phyloP scores from a whole-genome alignment of 2,888 invertebrate species.

The Agonopterix arenella region DNA sequence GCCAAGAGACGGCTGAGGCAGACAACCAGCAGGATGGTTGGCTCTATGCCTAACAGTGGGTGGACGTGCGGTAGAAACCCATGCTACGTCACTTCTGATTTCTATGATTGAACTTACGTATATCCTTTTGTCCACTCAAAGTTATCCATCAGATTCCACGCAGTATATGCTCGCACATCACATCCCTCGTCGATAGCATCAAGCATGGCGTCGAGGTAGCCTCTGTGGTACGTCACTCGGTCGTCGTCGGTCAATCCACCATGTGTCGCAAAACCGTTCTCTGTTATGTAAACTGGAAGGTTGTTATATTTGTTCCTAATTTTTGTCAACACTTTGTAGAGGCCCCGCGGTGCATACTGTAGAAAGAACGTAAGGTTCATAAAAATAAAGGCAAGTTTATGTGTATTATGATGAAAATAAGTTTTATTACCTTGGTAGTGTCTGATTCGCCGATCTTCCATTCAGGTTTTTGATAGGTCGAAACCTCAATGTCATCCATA shows the following conservation, averaged over 20 bases:
- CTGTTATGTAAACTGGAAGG: conserved; percentile 70
- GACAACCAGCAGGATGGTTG: too few species aligned
- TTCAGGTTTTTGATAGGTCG: conserved; percentile 12
- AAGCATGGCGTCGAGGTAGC: conserved; percentile 45
- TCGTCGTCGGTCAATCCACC: conserved; percentile 45
- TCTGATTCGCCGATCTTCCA: conserved; percentile 19
- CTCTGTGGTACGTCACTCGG: conserved; percentile 42
- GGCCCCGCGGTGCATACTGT: conserved; percentile 64
- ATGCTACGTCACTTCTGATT: too few species aligned
- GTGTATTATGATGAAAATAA: not conserved
- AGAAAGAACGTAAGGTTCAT: not conserved
- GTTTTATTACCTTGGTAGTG: conserved; percentile 12
- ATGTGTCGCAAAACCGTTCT: conserved; percentile 58
- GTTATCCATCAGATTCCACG: conserved; percentile 78
- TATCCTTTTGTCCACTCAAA: conserved; percentile 78
- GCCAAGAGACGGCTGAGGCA: too few species aligned
- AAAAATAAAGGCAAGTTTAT: not conserved
- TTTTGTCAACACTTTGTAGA: conserved; percentile 69
- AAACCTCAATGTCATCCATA: conserved; percentile 24
- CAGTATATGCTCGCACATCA: conserved; percentile 62
- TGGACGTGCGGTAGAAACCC: too few species aligned
- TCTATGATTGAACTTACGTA: conserved; percentile 35
- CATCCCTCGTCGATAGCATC: conserved; percentile 52
- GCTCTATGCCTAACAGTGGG: too few species aligned
- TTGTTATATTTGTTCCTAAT: conserved; percentile 61